A percentile compares a stretch with the other conserved stretches of the same genome.
Conservation (phyloP, 2,888 invertebrate species). For the Plagodis dolabraria region DNA sequence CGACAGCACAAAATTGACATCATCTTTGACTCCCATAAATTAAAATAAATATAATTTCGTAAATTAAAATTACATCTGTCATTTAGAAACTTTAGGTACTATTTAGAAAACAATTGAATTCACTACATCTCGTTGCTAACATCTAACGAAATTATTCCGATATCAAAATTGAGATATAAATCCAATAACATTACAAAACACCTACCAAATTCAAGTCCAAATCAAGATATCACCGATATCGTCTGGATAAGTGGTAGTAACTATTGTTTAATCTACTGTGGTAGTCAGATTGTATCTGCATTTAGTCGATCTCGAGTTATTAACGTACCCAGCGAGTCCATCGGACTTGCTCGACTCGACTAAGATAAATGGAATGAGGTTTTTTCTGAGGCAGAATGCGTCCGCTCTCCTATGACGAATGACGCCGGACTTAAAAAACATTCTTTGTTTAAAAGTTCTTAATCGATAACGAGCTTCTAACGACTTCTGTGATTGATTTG, state of each 20-base stretch:
- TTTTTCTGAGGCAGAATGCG: slow-evolving; percentile 45
- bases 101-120: too few species aligned
- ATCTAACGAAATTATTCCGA: too few species aligned
- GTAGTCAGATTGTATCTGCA: slow-evolving; percentile 62
- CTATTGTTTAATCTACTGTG: background rate
- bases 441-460: slow-evolving; percentile 49
- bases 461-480: slow-evolving; percentile 57
- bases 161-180: too few species aligned
- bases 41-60: too few species aligned
- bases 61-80: too few species aligned
- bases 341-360: slow-evolving; percentile 34
- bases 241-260: slow-evolving; percentile 48
- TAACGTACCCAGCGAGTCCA: slow-evolving; percentile 42
- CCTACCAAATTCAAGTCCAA: slow-evolving; percentile 29
- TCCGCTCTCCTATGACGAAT: slow-evolving; percentile 50
- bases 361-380: slow-evolving; percentile 33
- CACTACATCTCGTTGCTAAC: too few species aligned
- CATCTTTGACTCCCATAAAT: too few species aligned
- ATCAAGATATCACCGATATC: slow-evolving; percentile 65
- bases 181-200: background rate
- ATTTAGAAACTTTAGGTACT: too few species aligned
- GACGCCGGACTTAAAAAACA: slow-evolving; percentile 44
- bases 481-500: slow-evolving; percentile 51
- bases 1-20: too few species aligned
- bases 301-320: slow-evolving; percentile 59